Percentiles rank a stretch among this genome's conserved stretches.
Conservation (phyloP, 1,140 invertebrate species). For the Octopus sinensis region DNA sequence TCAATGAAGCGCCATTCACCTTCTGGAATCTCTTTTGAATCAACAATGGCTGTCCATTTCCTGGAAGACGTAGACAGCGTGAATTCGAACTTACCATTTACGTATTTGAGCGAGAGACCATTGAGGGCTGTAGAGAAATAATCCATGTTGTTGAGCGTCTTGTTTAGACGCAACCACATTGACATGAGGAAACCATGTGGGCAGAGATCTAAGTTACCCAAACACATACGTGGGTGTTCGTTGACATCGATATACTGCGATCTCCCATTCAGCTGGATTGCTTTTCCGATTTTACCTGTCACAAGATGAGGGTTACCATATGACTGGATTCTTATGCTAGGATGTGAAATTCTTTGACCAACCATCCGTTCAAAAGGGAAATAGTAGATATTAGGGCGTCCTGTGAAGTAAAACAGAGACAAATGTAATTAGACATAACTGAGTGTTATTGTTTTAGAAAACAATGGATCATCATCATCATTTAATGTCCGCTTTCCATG, state of each 20-base stretch:
- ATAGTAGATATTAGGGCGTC: not conserved
- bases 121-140: slow-evolving; percentile 51
- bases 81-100: slow-evolving; percentile 26
- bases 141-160: slow-evolving; percentile 37
- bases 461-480: too few species aligned
- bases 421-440: not conserved
- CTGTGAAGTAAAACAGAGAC: not conserved
- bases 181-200: slow-evolving; percentile 33
- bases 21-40: slow-evolving; percentile 28
- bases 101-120: slow-evolving; percentile 38
- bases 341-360: not conserved
- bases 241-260: slow-evolving; percentile 27
- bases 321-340: not conserved
- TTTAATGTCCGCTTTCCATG: too few species aligned
- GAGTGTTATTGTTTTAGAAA: too few species aligned
- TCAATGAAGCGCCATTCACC: slow-evolving; percentile 52
- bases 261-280: slow-evolving; percentile 27
- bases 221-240: slow-evolving; percentile 22
- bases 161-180: slow-evolving; percentile 44
- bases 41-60: slow-evolving; percentile 31
- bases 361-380: not conserved
- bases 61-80: slow-evolving; percentile 35
- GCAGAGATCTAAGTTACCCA: slow-evolving; percentile 29
- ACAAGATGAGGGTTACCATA: slow-evolving; percentile 21
- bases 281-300: slow-evolving; percentile 27